A percentile compares a stretch with the other conserved stretches of the same genome.
Evolutionary conservation across 2,797 vertebrate species (phyloP).

Genomic region (Enteromius mattozi): DNA sequence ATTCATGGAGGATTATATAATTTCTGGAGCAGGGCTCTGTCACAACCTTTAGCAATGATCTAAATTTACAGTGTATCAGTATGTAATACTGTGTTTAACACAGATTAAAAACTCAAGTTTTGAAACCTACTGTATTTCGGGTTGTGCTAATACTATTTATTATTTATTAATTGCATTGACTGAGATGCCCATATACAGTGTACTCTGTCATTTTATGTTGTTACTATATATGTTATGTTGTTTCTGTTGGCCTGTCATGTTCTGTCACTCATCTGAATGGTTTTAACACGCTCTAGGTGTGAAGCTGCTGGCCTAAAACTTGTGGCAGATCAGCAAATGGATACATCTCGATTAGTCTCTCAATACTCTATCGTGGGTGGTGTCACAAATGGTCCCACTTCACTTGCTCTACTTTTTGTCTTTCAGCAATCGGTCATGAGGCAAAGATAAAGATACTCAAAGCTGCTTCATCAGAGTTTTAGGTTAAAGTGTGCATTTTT

Average conservation of each 20-base stretch:
- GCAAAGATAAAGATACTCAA: not conserved
- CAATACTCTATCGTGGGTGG: not conserved
- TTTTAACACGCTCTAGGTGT: not conserved
- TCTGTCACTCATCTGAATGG: not conserved
- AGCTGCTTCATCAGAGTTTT: not conserved
- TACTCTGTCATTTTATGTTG: not conserved
- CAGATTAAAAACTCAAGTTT: not conserved
- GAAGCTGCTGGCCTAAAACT: not conserved
- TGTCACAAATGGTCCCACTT: conserved; percentile 41
- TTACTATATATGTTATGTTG: no score
- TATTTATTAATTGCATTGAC: not conserved
- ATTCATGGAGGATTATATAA: conserved; percentile 11
- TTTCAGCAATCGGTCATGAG: conserved; percentile 24
- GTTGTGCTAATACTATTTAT: not conserved
- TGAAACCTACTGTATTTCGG: not conserved
- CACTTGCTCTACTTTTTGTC: conserved; percentile 56
- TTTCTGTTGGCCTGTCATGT: not conserved
- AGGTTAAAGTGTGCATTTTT: not conserved
- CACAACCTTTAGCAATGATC: conserved; percentile 1
- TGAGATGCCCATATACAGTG: not conserved
- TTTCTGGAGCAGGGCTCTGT: conserved; percentile 1
- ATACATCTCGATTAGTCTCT: not conserved
- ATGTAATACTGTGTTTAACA: conserved; percentile 10
- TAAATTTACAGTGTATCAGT: conserved; percentile 15
- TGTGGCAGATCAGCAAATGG: conserved; percentile 17